Evolutionary conservation across 2,113 vertebrate species (phyloP).

Genomic region (Crotalus horridus): DNA sequence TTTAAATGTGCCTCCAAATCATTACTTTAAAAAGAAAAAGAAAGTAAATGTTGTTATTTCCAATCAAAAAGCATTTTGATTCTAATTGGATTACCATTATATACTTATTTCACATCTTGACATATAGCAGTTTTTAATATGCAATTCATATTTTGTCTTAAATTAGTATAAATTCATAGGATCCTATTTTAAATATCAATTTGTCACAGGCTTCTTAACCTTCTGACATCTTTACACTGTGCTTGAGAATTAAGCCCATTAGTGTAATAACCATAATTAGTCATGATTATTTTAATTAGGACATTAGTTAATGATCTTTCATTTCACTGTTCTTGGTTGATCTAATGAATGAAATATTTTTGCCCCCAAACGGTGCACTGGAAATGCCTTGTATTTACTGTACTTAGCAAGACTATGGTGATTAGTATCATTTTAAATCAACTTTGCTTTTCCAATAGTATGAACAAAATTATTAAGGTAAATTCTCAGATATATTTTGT

Average conservation of each 20-base stretch:
- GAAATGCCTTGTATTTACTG: neutral
- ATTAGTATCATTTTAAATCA: neutral
- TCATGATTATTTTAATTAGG: slow-evolving; percentile 72
- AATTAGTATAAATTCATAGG: slow-evolving; percentile 48
- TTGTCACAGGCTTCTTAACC: slow-evolving; percentile 67
- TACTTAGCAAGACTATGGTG: neutral
- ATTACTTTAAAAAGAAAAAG: neutral
- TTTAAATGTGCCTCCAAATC: neutral
- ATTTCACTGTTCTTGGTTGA: slow-evolving; percentile 64
- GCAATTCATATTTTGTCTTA: slow-evolving; percentile 23
- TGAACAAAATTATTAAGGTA: neutral
- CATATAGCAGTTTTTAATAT: slow-evolving; percentile 11
- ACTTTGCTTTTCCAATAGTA: neutral
- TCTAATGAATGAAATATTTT: slow-evolving; percentile 71
- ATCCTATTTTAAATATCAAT: slow-evolving; percentile 63
- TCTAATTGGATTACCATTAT: neutral
- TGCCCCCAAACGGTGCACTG: slow-evolving; percentile 51
- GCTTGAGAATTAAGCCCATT: slow-evolving; percentile 69
- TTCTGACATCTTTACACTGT: slow-evolving; percentile 65
- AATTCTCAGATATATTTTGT: neutral
- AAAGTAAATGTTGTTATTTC: neutral
- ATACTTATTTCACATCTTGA: neutral
- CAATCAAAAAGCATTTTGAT: neutral
- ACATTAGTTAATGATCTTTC: slow-evolving; percentile 72
- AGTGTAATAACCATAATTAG: slow-evolving; percentile 75